Base-by-base conservation (phyloP, 2,797 vertebrate genomes). In the Sebastes taczanowskii region DNA sequence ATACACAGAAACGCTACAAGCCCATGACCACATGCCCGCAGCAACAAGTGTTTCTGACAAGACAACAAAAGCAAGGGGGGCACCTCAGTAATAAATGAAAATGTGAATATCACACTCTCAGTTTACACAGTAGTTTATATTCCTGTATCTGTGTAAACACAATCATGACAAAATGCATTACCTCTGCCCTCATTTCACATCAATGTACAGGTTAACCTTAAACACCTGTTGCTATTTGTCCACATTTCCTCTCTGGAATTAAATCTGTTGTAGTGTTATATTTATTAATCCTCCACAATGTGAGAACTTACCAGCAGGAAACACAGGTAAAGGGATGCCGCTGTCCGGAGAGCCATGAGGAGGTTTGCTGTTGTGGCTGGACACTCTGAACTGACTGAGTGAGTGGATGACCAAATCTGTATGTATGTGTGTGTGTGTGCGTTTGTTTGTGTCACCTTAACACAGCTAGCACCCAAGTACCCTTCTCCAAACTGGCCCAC, bases 11-110 rank as follows among this genome's bases (percentile, higher is more conserved):
- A 71, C 58, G 72, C 27, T 66, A 66, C 67, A 84, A 77, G 52
- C 77, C 73, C 70, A 71, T 13, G 79, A 64, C 59, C 62, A 81
- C 77, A 82, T 74, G 84, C 29, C 77, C 22, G 42, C 79, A 71
- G 79, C 84, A 86, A 83, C 93, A 92, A 90, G 83, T 95, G 93
- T 95, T 94, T 91, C 85, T 94, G 91, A 94, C 93, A 94, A 80
- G 78, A 77, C 58, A 90, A 94, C 91, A 94, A 95, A 93, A 92
- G 84, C 86, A 78, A 75, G 58, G 7, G 30, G 63, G 27, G 27
- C 68, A 73, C 55, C 56, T 67, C 55, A 29, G 59, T 10, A 74
- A 79, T 59, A 70, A 42, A 65, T 20, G n/a, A 69, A 84, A 81
- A 35, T 64, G 20, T 76, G 29, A 69, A 66, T 63, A 71, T 11